phyloP scores from a whole-genome alignment of 1,140 invertebrate species.

The Drosophila pseudoananassae region DNA sequence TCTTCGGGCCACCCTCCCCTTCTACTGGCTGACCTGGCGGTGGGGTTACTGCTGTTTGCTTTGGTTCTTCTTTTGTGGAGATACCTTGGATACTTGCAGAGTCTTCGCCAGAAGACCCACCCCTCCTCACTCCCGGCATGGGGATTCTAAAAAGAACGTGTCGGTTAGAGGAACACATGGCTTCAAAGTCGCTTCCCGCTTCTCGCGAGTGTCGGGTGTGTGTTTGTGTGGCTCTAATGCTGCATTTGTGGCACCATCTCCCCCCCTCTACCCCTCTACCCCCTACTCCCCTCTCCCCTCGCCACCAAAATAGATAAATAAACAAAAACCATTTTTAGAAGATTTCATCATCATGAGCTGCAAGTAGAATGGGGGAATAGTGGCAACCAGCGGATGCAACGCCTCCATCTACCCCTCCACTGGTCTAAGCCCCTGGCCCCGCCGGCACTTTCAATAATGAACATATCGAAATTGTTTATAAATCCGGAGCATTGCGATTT shows the following conservation, averaged over 20 bases:
- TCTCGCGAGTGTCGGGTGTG: no score
- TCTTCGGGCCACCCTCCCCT: conserved; percentile 12
- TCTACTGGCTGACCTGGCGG: conserved; percentile 19
- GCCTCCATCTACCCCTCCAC: neutral
- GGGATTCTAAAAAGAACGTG: conserved; percentile 19
- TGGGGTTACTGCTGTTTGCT: conserved; percentile 12
- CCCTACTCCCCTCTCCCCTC: neutral
- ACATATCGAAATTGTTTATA: conserved; percentile 64
- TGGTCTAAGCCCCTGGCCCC: neutral
- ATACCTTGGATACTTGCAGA: neutral
- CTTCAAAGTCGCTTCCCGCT: conserved; percentile 12
- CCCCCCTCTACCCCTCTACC: no score
- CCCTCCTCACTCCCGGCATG: no score
- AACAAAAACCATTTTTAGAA: conserved; percentile 72
- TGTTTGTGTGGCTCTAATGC: conserved; percentile 12
- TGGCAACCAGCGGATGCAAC: conserved; percentile 29
- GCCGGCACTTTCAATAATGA: conserved; percentile 45
- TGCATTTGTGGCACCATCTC: conserved; percentile 20
- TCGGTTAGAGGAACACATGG: conserved; percentile 30
- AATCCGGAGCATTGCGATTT: conserved; percentile 45
- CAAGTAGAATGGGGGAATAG: neutral
- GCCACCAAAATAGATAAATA: conserved; percentile 44
- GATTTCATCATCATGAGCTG: conserved; percentile 54
- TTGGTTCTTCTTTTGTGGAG: no score
- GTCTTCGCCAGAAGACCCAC: no score